Conservation (phyloP, 2,113 vertebrate species). For the Labeo catla region DNA sequence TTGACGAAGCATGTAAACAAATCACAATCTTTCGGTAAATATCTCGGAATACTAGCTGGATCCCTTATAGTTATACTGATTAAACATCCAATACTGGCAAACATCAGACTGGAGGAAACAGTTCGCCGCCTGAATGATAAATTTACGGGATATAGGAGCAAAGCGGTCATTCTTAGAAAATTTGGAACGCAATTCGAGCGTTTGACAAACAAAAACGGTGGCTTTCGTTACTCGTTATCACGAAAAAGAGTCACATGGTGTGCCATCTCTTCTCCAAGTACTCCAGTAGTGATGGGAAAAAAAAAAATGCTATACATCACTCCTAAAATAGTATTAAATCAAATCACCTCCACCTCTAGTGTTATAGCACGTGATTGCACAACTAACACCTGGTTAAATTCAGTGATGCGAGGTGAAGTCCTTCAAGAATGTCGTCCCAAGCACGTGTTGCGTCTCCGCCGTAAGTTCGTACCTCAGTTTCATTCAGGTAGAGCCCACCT, state of each 20-base stretch:
- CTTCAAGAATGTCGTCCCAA: slow-evolving; percentile 33
- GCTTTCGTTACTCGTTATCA: slow-evolving; percentile 15
- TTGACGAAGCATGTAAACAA: slow-evolving; percentile 57
- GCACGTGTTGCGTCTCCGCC: background rate
- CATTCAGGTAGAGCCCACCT: slow-evolving; percentile 40
- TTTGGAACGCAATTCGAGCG: background rate
- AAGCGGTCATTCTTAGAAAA: background rate
- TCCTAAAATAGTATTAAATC: slow-evolving; percentile 47
- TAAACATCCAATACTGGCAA: slow-evolving; percentile 62
- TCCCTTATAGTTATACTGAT: slow-evolving; percentile 56
- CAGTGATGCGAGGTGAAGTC: slow-evolving; percentile 62
- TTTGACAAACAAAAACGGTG: background rate
- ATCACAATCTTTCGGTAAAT: slow-evolving; percentile 47
- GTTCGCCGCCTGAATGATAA: slow-evolving; percentile 48
- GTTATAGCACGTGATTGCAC: slow-evolving; percentile 56
- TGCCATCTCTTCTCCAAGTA: slow-evolving; percentile 4
- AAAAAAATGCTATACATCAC: slow-evolving; percentile 56
- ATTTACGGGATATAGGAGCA: slow-evolving; percentile 28
- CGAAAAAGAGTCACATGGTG: slow-evolving; percentile 22
- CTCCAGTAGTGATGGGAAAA: slow-evolving; percentile 38
- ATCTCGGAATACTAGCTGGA: slow-evolving; percentile 43
- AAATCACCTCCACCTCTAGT: slow-evolving; percentile 55
- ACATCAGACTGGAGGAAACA: slow-evolving; percentile 60
- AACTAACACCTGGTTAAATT: slow-evolving; percentile 71
- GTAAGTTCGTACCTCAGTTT: slow-evolving; percentile 11